These are phyloP conservation scores for Drosophila subpulchrella DNA, from an alignment of 1,140 invertebrate species.

Conservation along the genomic window DNA sequence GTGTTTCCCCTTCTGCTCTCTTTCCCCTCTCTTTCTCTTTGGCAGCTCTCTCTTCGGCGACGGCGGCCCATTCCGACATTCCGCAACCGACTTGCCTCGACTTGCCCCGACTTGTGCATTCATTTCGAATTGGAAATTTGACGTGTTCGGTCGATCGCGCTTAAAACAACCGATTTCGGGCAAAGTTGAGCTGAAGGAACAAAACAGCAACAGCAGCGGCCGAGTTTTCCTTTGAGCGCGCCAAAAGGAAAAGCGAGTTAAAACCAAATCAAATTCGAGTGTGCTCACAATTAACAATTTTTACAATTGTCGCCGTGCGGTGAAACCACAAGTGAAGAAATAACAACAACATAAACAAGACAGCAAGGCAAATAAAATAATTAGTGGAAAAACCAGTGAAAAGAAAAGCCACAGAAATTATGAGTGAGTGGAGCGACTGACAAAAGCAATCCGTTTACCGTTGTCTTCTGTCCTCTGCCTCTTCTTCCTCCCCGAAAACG, in stretches of 20 bases:
- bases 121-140: neutral
- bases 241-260: slow-evolving; percentile 21
- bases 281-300: neutral
- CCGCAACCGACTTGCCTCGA: neutral
- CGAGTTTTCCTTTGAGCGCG: slow-evolving; percentile 26
- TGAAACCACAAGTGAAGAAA: slow-evolving; percentile 29
- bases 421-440: slow-evolving; percentile 19
- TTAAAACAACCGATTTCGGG: neutral
- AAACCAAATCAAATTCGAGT: neutral
- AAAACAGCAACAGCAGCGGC: neutral
- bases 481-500: slow-evolving; percentile 23
- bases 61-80: too few species aligned
- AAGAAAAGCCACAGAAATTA: slow-evolving; percentile 14
- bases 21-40: too few species aligned
- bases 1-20: too few species aligned
- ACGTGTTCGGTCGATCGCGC: slow-evolving; percentile 14
- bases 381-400: slow-evolving; percentile 5
- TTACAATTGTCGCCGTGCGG: slow-evolving; percentile 17
- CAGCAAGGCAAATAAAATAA: neutral
- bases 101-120: neutral
- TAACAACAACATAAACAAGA: slow-evolving; percentile 2
- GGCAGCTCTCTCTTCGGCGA: too few species aligned
- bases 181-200: neutral
- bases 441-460: slow-evolving; percentile 42
- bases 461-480: slow-evolving; percentile 27